Conservation (phyloP, 2,888 invertebrate species). For the Trissoscelio sp. region DNA sequence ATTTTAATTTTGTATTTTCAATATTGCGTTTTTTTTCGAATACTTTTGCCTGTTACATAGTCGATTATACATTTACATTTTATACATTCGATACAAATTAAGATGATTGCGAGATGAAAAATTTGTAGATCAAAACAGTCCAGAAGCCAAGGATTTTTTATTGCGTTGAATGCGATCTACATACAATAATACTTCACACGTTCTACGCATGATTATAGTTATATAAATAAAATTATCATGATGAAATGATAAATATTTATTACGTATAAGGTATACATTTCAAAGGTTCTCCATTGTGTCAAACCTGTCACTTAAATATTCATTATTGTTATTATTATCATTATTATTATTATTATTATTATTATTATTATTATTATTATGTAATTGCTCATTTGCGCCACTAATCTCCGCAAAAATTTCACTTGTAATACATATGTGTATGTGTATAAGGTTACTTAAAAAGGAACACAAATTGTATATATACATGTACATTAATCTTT, state of each 20-base stretch:
- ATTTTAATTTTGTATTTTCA: too few species aligned
- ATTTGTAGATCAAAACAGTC: not conserved
- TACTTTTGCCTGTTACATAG: too few species aligned
- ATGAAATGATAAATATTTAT: conserved; percentile 61
- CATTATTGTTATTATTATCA: conserved; percentile 27
- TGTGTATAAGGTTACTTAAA: conserved; percentile 35
- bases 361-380: too few species aligned
- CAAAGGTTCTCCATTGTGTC: conserved; percentile 44
- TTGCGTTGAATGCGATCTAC: conserved; percentile 40
- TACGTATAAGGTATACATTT: conserved; percentile 64
- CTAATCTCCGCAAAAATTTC: conserved; percentile 29
- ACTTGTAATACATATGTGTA: conserved; percentile 29
- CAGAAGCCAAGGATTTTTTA: conserved; percentile 38
- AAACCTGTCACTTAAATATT: conserved; percentile 59
- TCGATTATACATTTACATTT: too few species aligned
- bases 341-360: too few species aligned
- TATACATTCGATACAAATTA: too few species aligned
- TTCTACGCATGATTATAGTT: conserved; percentile 37
- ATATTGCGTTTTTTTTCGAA: too few species aligned
- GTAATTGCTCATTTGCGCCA: conserved; percentile 34
- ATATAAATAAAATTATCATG: conserved; percentile 49
- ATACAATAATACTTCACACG: conserved; percentile 48
- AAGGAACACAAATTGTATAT: conserved; percentile 61
- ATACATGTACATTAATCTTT: conserved; percentile 42
- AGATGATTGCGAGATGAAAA: too few species aligned